These are phyloP conservation scores for Alethe diademata DNA, from an alignment of 2,113 vertebrate genomes.

Conservation along the genomic window DNA sequence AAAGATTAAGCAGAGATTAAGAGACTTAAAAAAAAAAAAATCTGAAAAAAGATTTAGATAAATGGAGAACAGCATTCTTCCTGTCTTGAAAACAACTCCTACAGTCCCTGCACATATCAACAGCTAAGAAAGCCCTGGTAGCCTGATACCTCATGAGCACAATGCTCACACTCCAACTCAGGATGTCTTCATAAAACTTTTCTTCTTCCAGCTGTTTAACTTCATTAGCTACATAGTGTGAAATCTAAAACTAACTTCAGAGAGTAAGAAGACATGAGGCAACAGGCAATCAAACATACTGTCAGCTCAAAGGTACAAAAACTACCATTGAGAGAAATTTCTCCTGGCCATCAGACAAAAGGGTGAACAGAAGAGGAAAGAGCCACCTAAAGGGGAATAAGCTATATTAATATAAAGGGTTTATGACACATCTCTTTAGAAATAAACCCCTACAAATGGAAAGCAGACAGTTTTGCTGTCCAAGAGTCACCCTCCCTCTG, in stretches of 20 bases:
- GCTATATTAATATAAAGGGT: background rate
- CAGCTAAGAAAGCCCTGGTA: background rate
- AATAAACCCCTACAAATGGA: background rate
- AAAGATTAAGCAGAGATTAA: background rate
- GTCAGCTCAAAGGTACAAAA: background rate
- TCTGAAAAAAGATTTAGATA: background rate
- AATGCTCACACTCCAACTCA: background rate
- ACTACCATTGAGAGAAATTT: background rate
- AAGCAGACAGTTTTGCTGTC: background rate
- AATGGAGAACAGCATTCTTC: accelerated
- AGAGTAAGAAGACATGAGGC: background rate
- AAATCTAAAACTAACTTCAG: background rate
- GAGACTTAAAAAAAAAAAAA: background rate
- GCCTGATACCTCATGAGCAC: background rate
- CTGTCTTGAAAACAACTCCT: background rate
- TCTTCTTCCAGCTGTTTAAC: background rate
- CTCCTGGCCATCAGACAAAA: background rate
- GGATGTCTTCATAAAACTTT: background rate
- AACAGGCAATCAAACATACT: background rate
- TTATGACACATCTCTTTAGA: background rate
- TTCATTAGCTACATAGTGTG: background rate
- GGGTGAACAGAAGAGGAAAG: background rate
- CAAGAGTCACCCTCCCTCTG: background rate
- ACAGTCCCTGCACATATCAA: background rate
- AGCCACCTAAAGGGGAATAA: background rate